phyloP scores from a whole-genome alignment of 2,113 vertebrate genomes.

The Dissostichus mawsoni region DNA sequence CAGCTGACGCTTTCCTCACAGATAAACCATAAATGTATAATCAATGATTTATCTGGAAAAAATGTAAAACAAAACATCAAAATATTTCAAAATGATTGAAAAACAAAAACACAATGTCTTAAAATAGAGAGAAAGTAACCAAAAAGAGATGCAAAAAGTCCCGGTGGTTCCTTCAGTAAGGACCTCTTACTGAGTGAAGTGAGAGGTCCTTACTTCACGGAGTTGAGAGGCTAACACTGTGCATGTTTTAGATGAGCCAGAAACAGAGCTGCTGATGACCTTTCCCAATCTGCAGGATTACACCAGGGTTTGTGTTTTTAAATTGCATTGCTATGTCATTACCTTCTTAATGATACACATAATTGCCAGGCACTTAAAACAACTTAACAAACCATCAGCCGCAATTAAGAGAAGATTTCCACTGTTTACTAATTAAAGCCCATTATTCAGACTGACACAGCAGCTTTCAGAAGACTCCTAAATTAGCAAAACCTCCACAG shows the following conservation, averaged over 20 bases:
- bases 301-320: background rate
- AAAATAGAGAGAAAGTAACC: too few species aligned
- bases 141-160: background rate
- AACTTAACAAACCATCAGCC: slow-evolving; percentile 30
- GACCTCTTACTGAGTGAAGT: too few species aligned
- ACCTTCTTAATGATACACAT: slow-evolving; percentile 40
- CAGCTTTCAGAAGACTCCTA: slow-evolving; percentile 1
- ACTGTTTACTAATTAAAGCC: slow-evolving; percentile 38
- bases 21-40: background rate
- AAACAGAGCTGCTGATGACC: background rate
- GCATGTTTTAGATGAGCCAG: background rate
- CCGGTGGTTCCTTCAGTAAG: background rate
- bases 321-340: slow-evolving; percentile 27
- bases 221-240: too few species aligned
- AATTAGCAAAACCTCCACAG: slow-evolving; percentile 20
- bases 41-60: background rate
- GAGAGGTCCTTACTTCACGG: too few species aligned
- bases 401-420: background rate
- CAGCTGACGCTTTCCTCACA: too few species aligned
- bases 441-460: slow-evolving; percentile 16
- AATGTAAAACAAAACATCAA: too few species aligned
- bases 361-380: slow-evolving; percentile 45
- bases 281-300: background rate
- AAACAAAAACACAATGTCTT: too few species aligned
- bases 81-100: too few species aligned